phyloP scores from a whole-genome alignment of 1,140 invertebrate species.

The Drosophila azteca region DNA sequence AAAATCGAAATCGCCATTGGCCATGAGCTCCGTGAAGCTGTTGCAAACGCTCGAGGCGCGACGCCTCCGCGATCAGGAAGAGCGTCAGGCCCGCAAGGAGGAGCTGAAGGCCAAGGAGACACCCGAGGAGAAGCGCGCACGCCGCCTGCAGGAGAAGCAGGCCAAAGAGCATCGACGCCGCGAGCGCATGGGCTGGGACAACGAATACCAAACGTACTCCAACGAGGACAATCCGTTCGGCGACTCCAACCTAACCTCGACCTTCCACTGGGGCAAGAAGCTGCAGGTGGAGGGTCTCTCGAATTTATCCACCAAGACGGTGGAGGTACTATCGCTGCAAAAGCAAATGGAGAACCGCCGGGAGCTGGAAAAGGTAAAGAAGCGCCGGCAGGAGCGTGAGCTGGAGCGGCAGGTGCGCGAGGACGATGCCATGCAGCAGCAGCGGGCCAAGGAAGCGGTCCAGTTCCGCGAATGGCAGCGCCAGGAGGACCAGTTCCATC shows the following conservation, averaged over 20 bases:
- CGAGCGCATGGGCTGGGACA: conserved; percentile 97
- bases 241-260: conserved; percentile 95
- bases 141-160: conserved; percentile 95
- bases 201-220: conserved; percentile 97
- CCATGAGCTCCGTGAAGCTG: conserved; percentile 85
- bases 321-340: conserved; percentile 92
- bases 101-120: conserved; percentile 95
- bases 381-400: conserved; percentile 94
- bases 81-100: conserved; percentile 91
- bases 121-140: conserved; percentile 95
- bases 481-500: conserved; percentile 97
- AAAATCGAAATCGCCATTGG: conserved; percentile 18
- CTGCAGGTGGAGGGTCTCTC: conserved; percentile 96
- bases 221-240: conserved; percentile 99
- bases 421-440: conserved; percentile 93
- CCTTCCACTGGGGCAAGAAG: conserved; percentile 99
- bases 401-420: conserved; percentile 94
- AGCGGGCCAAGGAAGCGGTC: conserved; percentile 96
- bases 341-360: conserved; percentile 96
- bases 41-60: conserved; percentile 90
- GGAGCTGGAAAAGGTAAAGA: conserved; percentile 96
- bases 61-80: conserved; percentile 87
- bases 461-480: conserved; percentile 97
- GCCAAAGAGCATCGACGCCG: conserved; percentile 94
- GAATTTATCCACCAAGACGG: conserved; percentile 89